These are phyloP conservation scores for Zenarchopterus dispar DNA, from an alignment of 2,797 vertebrate species.

Conservation along the genomic window DNA sequence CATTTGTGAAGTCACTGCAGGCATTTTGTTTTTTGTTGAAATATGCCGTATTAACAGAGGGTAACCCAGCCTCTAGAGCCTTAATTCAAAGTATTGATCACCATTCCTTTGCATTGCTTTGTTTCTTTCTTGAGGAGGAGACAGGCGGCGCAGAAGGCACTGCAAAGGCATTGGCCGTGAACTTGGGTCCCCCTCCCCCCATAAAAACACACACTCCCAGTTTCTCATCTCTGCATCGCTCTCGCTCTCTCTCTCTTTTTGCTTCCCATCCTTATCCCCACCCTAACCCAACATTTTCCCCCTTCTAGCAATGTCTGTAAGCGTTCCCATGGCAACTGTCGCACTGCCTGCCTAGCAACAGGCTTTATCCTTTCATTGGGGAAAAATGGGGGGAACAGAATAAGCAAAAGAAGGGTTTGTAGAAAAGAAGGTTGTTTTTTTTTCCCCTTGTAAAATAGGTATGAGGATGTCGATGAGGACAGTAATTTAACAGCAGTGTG, in stretches of 20 bases:
- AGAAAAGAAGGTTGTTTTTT: slow-evolving; percentile 34
- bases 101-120: slow-evolving; percentile 64
- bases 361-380: slow-evolving; percentile 75
- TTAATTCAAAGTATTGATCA: slow-evolving; percentile 14
- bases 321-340: slow-evolving; percentile 85
- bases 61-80: slow-evolving; percentile 2
- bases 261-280: slow-evolving; percentile 69
- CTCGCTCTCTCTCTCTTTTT: slow-evolving; percentile 46
- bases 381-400: slow-evolving; percentile 52
- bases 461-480: slow-evolving; percentile 34
- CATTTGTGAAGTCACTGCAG: background rate
- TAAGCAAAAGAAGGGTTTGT: slow-evolving; percentile 23
- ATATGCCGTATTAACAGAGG: slow-evolving; percentile 6
- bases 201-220: slow-evolving; percentile 16
- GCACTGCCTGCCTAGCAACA: slow-evolving; percentile 85
- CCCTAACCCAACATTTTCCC: slow-evolving; percentile 52
- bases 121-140: slow-evolving; percentile 55
- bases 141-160: slow-evolving; percentile 36
- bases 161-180: slow-evolving; percentile 69
- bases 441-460: slow-evolving; percentile 20
- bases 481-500: slow-evolving; percentile 34
- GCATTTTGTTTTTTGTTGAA: too few species aligned
- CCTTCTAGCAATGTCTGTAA: slow-evolving; percentile 78
- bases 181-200: slow-evolving; percentile 64
- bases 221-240: slow-evolving; percentile 50